A percentile compares a stretch with the other conserved stretches of the same genome.
Conservation (phyloP, 2,797 vertebrate genomes). For the Choloepus didactylus region DNA sequence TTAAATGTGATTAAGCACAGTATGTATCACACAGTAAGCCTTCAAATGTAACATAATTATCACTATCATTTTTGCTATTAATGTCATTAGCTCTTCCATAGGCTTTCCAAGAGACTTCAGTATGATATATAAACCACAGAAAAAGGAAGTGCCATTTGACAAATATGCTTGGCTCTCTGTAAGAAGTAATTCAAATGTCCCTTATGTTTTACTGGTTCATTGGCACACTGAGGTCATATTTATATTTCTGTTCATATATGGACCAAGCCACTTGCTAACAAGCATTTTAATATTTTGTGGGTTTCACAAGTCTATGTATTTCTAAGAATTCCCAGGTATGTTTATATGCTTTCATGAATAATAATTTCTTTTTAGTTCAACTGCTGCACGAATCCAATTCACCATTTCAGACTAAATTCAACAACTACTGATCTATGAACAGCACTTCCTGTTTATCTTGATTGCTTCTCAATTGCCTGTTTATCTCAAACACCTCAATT, state of each 20-base stretch:
- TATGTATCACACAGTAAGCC: background rate
- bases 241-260: background rate
- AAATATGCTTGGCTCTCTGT: background rate
- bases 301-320: background rate
- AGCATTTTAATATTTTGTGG: background rate
- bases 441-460: constrained; percentile 19
- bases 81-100: background rate
- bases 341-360: background rate
- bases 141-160: background rate
- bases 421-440: background rate
- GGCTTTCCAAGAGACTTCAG: background rate
- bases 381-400: background rate
- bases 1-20: background rate
- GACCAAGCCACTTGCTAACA: background rate
- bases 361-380: background rate
- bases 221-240: background rate
- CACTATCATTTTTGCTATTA: background rate
- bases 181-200: background rate
- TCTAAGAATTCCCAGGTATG: background rate
- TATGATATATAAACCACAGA: background rate
- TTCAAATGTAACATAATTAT: background rate
- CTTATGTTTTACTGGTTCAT: background rate
- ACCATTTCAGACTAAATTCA: background rate
- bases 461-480: background rate
- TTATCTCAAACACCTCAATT: background rate